phyloP scores from a whole-genome alignment of 2,888 invertebrate species.

The Brachyptera putata region DNA sequence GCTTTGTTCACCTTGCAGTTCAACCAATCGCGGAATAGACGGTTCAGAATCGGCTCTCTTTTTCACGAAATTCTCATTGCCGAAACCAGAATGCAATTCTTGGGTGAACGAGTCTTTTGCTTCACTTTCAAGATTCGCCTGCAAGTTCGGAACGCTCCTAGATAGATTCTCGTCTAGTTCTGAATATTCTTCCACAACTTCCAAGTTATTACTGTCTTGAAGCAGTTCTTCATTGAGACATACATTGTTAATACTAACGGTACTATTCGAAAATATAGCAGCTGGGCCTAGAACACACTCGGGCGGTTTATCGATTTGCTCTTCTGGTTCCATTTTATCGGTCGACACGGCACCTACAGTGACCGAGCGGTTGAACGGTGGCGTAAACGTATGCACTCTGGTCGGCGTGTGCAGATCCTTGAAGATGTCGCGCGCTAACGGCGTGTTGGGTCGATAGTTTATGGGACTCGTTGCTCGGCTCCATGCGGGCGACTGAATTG shows the following conservation, averaged over 20 bases:
- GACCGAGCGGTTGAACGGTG: slow-evolving; percentile 29
- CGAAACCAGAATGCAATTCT: slow-evolving; percentile 9
- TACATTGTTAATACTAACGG: slow-evolving; percentile 65
- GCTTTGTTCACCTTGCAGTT: slow-evolving; percentile 38
- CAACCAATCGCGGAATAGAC: slow-evolving; percentile 53
- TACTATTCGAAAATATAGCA: slow-evolving; percentile 81
- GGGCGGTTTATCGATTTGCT: slow-evolving; percentile 21
- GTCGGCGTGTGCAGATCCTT: slow-evolving; percentile 14
- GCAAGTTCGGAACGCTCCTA: slow-evolving; percentile 60
- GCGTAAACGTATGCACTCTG: not conserved
- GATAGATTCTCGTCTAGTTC: slow-evolving; percentile 48
- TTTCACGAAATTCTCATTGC: slow-evolving; percentile 41
- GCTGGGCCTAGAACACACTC: slow-evolving; percentile 60
- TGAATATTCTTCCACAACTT: slow-evolving; percentile 40
- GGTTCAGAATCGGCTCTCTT: slow-evolving; percentile 63
- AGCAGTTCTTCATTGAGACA: slow-evolving; percentile 72
- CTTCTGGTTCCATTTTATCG: slow-evolving; percentile 35
- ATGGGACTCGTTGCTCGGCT: slow-evolving; percentile 30
- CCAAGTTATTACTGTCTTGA: slow-evolving; percentile 48
- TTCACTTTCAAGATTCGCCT: slow-evolving; percentile 42
- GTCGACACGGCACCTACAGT: slow-evolving; percentile 33
- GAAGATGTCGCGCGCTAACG: slow-evolving; percentile 18
- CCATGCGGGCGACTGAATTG: slow-evolving; percentile 18
- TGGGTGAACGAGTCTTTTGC: slow-evolving; percentile 23
- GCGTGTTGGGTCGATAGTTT: slow-evolving; percentile 18